phyloP scores from a whole-genome alignment of 92 coral and sea anemone genomes.

The Pocillopora meandrina region DNA sequence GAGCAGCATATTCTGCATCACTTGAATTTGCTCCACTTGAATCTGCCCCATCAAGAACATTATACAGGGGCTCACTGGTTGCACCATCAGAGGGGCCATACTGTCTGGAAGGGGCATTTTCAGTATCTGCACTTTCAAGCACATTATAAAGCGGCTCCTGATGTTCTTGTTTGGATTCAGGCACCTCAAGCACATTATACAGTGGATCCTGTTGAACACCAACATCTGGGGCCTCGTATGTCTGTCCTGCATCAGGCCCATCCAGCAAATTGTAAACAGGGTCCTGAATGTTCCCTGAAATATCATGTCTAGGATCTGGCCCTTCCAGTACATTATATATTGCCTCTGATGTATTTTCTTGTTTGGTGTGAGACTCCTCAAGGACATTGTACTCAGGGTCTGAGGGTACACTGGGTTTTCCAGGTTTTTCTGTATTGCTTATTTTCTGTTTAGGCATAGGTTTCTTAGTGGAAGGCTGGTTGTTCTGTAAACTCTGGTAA shows the following conservation, averaged over 20 bases:
- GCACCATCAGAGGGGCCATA: no score
- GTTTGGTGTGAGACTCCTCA: constrained; percentile 11
- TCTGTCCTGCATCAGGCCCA: constrained; percentile 18
- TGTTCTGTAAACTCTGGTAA: constrained; percentile 34
- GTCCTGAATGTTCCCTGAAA: constrained; percentile 18
- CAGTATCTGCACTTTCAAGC: constrained; percentile 21
- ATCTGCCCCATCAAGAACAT: constrained; percentile 28
- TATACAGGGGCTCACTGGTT: neutral
- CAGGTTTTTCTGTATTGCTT: neutral
- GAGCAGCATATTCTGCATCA: neutral
- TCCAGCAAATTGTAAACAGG: constrained; percentile 53
- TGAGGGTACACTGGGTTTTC: neutral
- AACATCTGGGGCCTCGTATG: neutral
- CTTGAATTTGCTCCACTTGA: constrained; percentile 5
- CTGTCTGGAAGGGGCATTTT: neutral
- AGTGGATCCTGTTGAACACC: neutral
- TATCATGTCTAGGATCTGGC: neutral
- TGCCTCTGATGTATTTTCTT: constrained; percentile 38
- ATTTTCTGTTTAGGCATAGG: constrained; percentile 1
- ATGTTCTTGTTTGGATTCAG: constrained; percentile 5
- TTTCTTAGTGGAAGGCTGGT: neutral
- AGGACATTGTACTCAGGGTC: constrained; percentile 32
- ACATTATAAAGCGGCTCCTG: neutral
- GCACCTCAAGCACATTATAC: constrained; percentile 38
- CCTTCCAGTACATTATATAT: constrained; percentile 40